Evolutionary conservation across 2,113 vertebrate species (phyloP).

Genomic region (Crotalus tigris): DNA sequence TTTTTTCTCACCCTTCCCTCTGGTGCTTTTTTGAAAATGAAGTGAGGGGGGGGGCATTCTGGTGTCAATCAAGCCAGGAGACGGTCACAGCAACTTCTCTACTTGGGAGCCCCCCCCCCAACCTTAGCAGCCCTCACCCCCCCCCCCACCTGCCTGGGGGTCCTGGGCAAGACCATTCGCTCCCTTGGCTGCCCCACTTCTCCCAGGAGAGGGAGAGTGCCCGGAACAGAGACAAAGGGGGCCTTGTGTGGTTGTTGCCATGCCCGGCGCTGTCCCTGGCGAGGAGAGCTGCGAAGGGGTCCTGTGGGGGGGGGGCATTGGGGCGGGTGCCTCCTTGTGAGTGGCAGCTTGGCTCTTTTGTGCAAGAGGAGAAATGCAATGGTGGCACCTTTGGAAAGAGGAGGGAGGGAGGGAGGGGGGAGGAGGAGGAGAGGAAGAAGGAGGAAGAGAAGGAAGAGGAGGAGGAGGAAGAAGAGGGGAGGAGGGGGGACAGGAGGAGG

Average conservation of each 20-base stretch:
- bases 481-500: too few species aligned
- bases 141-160: too few species aligned
- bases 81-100: neutral
- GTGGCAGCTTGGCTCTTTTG: neutral
- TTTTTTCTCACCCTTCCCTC: too few species aligned
- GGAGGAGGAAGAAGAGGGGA: too few species aligned
- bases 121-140: accelerated
- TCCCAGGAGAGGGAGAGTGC: neutral
- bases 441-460: too few species aligned
- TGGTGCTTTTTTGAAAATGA: neutral
- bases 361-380: accelerated
- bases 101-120: too few species aligned
- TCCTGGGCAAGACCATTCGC: neutral
- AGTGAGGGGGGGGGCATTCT: too few species aligned
- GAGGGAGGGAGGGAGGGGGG: too few species aligned
- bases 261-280: too few species aligned
- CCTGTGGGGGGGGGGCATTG: neutral
- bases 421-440: too few species aligned
- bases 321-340: neutral
- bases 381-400: neutral
- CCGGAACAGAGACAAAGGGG: neutral
- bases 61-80: neutral
- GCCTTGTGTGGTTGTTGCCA: neutral
- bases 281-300: neutral
- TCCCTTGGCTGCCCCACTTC: neutral